Evolutionary conservation across 1,140 invertebrate genomes (phyloP), one percentile per base, ranked within the genome.

Genomic region (Cardiocondyla obscurior): DNA sequence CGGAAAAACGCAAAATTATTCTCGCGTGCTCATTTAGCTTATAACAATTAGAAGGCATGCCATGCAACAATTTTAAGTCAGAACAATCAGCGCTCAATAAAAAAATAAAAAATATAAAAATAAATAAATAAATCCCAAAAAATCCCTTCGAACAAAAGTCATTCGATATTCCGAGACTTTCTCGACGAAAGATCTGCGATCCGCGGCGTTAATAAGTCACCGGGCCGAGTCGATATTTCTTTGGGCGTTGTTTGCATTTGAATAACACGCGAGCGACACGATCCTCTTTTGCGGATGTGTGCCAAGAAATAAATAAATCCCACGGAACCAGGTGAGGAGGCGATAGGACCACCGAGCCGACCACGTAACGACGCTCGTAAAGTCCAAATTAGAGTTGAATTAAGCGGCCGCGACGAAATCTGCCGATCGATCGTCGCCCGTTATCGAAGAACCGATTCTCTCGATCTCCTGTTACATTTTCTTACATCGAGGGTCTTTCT

Each of bases 191-290:
- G 81, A 53, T 86, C 53, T 67, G 62, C 81, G 53, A 69, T 70
- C 25, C 49, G 58, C 60, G 57, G 57, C 60, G 85, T 84, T 86
- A 90, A 91, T 91, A 91, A 90, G 83, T 90, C 85, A 90, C 86
- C 22, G 2, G 55, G 42, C 46, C 58, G n/a, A 55, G 25, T 51
- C 51, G 58, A 51, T 57, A 36, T 76, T 42, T 77, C 44, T 51
- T 83, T 82, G 81, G 83, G 64, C 85, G 86, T 64, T 91, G 89
- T 90, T 82, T 90, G 87, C 91, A 93, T 93, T 93, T 93, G 89
- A 93, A 93, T 93, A 93, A 93, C 92, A 93, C 88, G 91, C 69
- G 67, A 86, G 74, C 91, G 89, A 93, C 91, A 92, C 87, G 91
- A 88, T 89, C 89, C 89, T 87, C 87, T 88, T 88, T 87, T 84